Conservation (phyloP, 2,888 invertebrate species). For the Rhamnusium bicolor region DNA sequence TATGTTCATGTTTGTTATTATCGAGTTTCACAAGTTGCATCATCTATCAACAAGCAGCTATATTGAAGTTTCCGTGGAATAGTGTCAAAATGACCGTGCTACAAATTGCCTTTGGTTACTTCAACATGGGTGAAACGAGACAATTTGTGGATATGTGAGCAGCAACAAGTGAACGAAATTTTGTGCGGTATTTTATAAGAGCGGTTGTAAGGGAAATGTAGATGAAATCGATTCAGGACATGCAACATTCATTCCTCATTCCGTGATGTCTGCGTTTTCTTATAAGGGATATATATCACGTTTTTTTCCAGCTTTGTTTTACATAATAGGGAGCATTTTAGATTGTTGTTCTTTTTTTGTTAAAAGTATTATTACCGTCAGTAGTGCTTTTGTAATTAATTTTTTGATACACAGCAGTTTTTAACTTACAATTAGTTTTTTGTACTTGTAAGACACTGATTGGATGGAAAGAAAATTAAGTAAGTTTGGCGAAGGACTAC, state of each 20-base stretch:
- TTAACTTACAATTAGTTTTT: no score
- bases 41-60: no score
- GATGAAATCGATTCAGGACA: constrained; percentile 45
- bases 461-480: no score
- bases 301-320: not conserved
- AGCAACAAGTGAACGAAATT: constrained; percentile 36
- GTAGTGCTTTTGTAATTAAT: not conserved
- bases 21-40: no score
- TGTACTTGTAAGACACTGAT: no score
- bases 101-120: constrained; percentile 27
- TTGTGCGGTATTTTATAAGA: constrained; percentile 43
- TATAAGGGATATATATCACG: not conserved
- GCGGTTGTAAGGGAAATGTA: constrained; percentile 31
- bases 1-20: no score
- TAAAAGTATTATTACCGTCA: not conserved
- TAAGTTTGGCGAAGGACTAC: no score
- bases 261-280: constrained; percentile 27
- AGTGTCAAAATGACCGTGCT: constrained; percentile 9
- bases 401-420: no score
- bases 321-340: not conserved
- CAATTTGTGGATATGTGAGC: constrained; percentile 15
- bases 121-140: constrained; percentile 9
- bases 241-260: constrained; percentile 40
- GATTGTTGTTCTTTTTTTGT: constrained; percentile 7
- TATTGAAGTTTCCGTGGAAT: no score